Evolutionary conservation across 2,888 invertebrate species (phyloP), one percentile per base, ranked within the genome.

Genomic region (Hydropsyche betteni): DNA sequence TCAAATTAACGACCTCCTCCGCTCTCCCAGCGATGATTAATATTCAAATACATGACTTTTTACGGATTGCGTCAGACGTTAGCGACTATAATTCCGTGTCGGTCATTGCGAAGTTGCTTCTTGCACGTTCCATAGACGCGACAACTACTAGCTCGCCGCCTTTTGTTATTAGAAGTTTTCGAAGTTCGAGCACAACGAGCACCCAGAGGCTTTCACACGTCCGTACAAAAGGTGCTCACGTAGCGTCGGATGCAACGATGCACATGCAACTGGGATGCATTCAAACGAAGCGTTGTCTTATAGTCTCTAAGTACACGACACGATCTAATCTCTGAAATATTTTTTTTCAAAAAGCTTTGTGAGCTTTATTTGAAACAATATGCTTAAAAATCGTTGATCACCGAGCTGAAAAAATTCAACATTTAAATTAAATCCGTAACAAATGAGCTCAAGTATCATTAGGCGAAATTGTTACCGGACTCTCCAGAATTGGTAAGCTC

Each of bases 101-200:
- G 12, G 33, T 64, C 33, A 44, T 44, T 44, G 6, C 64, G 34
- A 14, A 12, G 69, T 24, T 6, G 69, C 3, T 14, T n/a, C 34
- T 4, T 8, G 14, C 69, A 44, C n/a, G 50, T 69, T 6, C 51
- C 12, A 14, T 50, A 69, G 77, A 52, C 74, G 74, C 75, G 77
- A 75, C 75, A 77, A 75, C 75, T 69, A 74, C 74, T 70, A 8
- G 24, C 24, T 24, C 24, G 24, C 24, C 24, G 74, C 74, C 77
- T 77, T 77, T 77, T 77, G 77, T 77, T 75, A 77, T 75, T 75
- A 75, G 68, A 77, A 74, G 69, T 77, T 77, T 73, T 74, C 34
- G 73, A 77, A 77, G 70, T 34, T 44, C 5, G 68, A 77, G 75
- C 74, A 64, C 70, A 58, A 75, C 61, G 58, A 58, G 68, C 44